Evolutionary conservation across 1,140 invertebrate genomes (phyloP).

Genomic region (Psix sp.): DNA sequence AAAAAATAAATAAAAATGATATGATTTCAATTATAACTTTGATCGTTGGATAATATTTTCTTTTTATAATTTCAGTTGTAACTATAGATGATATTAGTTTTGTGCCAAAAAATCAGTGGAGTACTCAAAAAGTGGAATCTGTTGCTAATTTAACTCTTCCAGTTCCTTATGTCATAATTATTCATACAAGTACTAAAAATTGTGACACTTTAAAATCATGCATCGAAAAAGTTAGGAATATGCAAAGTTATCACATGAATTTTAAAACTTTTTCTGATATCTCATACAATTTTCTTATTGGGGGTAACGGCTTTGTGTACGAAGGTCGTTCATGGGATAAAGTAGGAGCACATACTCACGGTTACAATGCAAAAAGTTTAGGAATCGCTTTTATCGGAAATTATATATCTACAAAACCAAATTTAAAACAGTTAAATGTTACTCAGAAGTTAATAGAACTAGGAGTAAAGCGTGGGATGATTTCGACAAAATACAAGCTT

Average conservation of each 20-base stretch:
- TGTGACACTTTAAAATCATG: slow-evolving; percentile 79
- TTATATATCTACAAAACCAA: slow-evolving; percentile 33
- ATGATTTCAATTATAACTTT: no score
- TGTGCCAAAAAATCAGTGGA: slow-evolving; percentile 80
- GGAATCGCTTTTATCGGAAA: slow-evolving; percentile 83
- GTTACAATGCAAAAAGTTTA: slow-evolving; percentile 84
- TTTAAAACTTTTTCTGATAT: slow-evolving; percentile 81
- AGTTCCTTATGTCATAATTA: slow-evolving; percentile 86
- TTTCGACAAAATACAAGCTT: slow-evolving; percentile 80
- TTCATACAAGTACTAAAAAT: slow-evolving; percentile 80
- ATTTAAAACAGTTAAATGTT: slow-evolving; percentile 77
- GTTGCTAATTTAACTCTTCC: slow-evolving; percentile 77
- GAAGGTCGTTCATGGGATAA: slow-evolving; percentile 85
- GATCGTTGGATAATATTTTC: no score
- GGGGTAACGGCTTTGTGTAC: slow-evolving; percentile 86
- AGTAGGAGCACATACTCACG: slow-evolving; percentile 83
- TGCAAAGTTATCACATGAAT: slow-evolving; percentile 87
- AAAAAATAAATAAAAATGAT: no score
- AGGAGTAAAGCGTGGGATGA: slow-evolving; percentile 80
- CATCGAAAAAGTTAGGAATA: slow-evolving; percentile 76
- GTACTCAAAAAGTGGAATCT: slow-evolving; percentile 76
- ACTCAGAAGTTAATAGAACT: slow-evolving; percentile 80
- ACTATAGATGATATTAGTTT: slow-evolving; percentile 69
- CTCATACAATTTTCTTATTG: slow-evolving; percentile 86
- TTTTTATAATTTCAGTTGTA: no score